A percentile compares a stretch with the other conserved stretches of the same genome.
These are phyloP conservation scores for Delia radicum DNA, from an alignment of 1,140 invertebrate species.

Conservation along the genomic window DNA sequence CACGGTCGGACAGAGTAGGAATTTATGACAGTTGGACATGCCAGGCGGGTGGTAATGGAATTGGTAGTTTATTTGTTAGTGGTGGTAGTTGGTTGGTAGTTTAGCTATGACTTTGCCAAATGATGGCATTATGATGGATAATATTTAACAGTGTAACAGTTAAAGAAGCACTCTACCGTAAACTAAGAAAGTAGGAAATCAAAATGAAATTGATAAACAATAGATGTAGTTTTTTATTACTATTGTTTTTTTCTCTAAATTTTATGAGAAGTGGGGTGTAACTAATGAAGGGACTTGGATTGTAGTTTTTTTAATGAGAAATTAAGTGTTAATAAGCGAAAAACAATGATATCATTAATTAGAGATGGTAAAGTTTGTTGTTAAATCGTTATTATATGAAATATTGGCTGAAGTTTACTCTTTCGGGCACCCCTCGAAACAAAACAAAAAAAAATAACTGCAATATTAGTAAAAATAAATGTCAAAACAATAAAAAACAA, in stretches of 20 bases:
- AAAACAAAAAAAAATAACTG: no score
- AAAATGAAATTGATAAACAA: background rate
- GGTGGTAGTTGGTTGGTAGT: background rate
- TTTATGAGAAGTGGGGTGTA: constrained; percentile 1
- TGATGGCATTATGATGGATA: background rate
- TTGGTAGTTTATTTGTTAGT: background rate
- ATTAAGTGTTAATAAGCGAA: no score
- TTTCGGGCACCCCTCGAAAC: no score
- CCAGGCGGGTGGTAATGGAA: background rate
- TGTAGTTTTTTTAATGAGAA: no score
- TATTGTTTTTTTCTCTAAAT: background rate
- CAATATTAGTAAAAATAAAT: no score
- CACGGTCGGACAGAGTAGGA: background rate
- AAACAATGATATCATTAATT: background rate
- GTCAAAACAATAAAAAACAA: no score
- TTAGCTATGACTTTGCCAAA: background rate
- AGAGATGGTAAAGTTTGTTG: no score
- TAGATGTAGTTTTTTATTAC: background rate
- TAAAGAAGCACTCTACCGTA: background rate
- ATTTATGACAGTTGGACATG: background rate
- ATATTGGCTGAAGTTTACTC: no score
- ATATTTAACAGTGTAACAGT: background rate
- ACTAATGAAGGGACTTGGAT: background rate
- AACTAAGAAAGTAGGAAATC: constrained; percentile 4
- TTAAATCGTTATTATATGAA: no score